These are phyloP conservation scores for Apeira syringaria DNA, from an alignment of 2,888 invertebrate species.

Conservation along the genomic window DNA sequence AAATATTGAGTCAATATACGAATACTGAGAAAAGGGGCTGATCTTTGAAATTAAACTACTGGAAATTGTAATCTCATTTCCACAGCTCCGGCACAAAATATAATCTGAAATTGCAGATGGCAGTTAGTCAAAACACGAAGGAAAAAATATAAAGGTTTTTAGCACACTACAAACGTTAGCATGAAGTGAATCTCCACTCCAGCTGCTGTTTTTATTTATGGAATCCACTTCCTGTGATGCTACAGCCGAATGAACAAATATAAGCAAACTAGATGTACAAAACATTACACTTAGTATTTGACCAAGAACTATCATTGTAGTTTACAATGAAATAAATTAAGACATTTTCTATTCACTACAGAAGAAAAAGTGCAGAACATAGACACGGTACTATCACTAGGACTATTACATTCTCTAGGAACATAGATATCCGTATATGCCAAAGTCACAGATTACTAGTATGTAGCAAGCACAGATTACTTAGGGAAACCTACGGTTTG, in stretches of 20 bases:
- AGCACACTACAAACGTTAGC: slow-evolving; percentile 6
- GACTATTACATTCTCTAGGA: too few species aligned
- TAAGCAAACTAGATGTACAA: slow-evolving; percentile 11
- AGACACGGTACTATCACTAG: too few species aligned
- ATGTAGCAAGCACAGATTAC: too few species aligned
- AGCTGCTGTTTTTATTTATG: slow-evolving; percentile 6
- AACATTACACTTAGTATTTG: too few species aligned
- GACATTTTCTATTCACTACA: too few species aligned
- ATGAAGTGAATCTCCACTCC: slow-evolving; percentile 3
- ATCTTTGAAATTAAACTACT: slow-evolving; percentile 44
- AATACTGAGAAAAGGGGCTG: slow-evolving; percentile 43
- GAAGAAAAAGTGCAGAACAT: too few species aligned
- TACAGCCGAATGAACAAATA: slow-evolving; percentile 11
- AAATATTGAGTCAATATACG: slow-evolving; percentile 55
- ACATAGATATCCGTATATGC: too few species aligned
- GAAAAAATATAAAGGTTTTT: too few species aligned
- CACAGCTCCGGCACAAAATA: slow-evolving; percentile 62
- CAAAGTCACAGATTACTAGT: too few species aligned
- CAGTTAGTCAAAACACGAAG: slow-evolving; percentile 16
- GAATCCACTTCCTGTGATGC: slow-evolving; percentile 13
- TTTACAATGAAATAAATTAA: too few species aligned
- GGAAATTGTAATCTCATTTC: slow-evolving; percentile 44
- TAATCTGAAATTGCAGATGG: slow-evolving; percentile 41
- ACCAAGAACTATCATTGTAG: too few species aligned
- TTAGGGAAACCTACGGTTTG: too few species aligned